Conservation (phyloP, 1,140 invertebrate genomes). For the Sarcophaga peregrina region DNA sequence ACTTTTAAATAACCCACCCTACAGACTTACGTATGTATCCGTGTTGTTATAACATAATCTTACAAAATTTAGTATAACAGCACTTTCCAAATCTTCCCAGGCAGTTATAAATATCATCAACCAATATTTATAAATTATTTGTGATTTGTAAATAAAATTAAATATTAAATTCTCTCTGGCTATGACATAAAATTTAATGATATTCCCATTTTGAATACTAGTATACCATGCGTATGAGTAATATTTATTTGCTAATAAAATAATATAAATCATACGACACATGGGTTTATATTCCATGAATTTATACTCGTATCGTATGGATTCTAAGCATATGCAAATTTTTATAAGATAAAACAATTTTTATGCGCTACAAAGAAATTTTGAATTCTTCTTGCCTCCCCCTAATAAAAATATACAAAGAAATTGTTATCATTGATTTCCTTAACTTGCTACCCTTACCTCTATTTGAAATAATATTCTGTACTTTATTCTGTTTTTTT, state of each 20-base stretch:
- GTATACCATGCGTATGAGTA: neutral
- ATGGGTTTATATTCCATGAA: neutral
- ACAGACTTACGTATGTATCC: too few species aligned
- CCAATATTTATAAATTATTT: too few species aligned
- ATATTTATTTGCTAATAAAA: neutral
- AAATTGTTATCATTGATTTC: constrained; percentile 4
- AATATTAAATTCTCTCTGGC: too few species aligned
- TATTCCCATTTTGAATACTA: too few species aligned
- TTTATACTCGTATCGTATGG: neutral
- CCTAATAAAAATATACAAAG: neutral
- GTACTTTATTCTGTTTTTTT: neutral
- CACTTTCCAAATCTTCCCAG: too few species aligned
- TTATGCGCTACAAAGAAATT: neutral
- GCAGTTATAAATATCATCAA: too few species aligned
- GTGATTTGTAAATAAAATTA: too few species aligned
- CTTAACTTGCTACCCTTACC: neutral
- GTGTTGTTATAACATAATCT: too few species aligned
- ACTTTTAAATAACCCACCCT: too few species aligned
- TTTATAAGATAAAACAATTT: neutral
- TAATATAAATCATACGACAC: constrained; percentile 12
- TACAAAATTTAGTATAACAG: too few species aligned
- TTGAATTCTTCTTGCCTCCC: neutral
- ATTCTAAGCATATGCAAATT: neutral
- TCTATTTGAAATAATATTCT: neutral
- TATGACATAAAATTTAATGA: too few species aligned